A percentile compares a stretch with the other conserved stretches of the same genome.
These are phyloP conservation scores for Miichthys miiuy DNA, from an alignment of 2,797 vertebrate species.

Conservation along the genomic window DNA sequence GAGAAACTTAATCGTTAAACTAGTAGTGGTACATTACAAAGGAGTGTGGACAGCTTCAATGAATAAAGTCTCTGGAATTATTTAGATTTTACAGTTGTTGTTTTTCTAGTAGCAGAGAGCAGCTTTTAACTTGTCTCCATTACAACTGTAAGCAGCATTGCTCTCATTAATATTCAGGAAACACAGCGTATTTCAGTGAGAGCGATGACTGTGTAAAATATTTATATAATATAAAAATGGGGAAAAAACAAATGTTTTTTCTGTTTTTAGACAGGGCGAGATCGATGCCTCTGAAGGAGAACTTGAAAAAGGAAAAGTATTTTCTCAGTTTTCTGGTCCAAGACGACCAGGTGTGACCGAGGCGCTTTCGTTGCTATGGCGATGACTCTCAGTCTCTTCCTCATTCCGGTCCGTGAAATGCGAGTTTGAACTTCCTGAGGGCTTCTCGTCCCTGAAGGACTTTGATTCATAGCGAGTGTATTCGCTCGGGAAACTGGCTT, in stretches of 20 bases:
- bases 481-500: slow-evolving; percentile 26
- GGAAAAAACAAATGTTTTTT: slow-evolving; percentile 29
- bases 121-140: slow-evolving; percentile 15
- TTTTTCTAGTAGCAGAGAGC: background rate
- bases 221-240: slow-evolving; percentile 60
- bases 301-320: background rate
- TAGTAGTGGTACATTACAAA: background rate
- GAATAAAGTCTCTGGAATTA: background rate
- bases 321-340: slow-evolving; percentile 32
- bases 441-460: slow-evolving; percentile 26
- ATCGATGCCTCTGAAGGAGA: slow-evolving; percentile 43
- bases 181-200: slow-evolving; percentile 11
- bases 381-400: slow-evolving; percentile 49
- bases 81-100: background rate
- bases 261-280: slow-evolving; percentile 37
- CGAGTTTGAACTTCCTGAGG: slow-evolving; percentile 55
- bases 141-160: slow-evolving; percentile 35
- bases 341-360: slow-evolving; percentile 34
- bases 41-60: background rate
- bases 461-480: slow-evolving; percentile 37
- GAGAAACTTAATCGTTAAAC: background rate
- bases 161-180: slow-evolving; percentile 47
- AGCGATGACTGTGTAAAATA: slow-evolving; percentile 45
- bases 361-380: slow-evolving; percentile 50
- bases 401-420: slow-evolving; percentile 44